Base-by-base conservation (phyloP, 2,113 vertebrate genomes). In the Cynocephalus volans region DNA sequence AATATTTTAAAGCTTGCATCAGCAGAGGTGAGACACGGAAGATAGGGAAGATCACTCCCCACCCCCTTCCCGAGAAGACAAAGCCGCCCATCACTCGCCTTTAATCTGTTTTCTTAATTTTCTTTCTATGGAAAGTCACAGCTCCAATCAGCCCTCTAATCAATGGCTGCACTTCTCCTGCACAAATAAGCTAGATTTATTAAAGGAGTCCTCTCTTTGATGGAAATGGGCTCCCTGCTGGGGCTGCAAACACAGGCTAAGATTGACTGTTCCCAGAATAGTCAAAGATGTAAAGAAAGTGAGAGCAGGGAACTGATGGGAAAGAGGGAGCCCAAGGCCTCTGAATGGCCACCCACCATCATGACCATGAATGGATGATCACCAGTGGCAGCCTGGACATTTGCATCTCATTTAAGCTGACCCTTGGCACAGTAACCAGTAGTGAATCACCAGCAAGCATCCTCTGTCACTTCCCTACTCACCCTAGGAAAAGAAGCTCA, bases 101-200 rank as follows among this genome's bases (percentile, higher is more conserved):
- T 97, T 97, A 97, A 97, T 97, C 98, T 98, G 97, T 95, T 97
- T 96, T 94, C 95, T 96, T 98, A 97, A 97, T 98, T 98, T 97
- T 96, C 96, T 95, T 93, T 77, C 94, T 91, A 96, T 97, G 96
- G 90, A 96, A 97, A 98, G 89, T 83, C 95, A 69, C 92, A 94
- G 96, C 94, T 96, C 95, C 95, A 97, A 98, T 97, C 97, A 96
- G 96, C 70, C 92, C 58, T 96, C 97, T 98, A 97, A 98, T 98
- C 98, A 98, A 97, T 98, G 97, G 88, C 96, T 96, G 92, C 80
- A 82, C 87, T 72, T 36, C 96, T 96, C 64, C 67, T 79, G 85
- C 95, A 96, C 97, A 97, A 97, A 98, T 98, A 97, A 97, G 96
- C 93, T 88, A 45, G 95, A 96, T 97, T 98, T 97, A 98, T 98